Percentiles rank a stretch among this genome's conserved stretches.
phyloP scores from a whole-genome alignment of 2,113 vertebrate species.

The Sterna hirundo region DNA sequence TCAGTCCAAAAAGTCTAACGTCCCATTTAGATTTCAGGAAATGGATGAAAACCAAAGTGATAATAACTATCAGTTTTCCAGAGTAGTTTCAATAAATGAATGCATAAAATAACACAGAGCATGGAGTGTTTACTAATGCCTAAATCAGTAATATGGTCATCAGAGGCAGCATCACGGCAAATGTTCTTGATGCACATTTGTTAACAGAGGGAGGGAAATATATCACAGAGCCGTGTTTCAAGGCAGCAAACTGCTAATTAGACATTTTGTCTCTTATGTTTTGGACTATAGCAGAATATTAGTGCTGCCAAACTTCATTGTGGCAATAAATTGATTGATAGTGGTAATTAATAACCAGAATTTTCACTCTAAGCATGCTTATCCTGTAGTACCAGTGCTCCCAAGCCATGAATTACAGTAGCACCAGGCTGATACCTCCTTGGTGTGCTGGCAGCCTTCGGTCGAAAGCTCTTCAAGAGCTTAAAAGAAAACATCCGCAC shows the following conservation, averaged over 20 bases:
- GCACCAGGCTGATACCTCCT: not conserved
- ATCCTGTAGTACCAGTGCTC: not conserved
- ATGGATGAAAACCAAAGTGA: not conserved
- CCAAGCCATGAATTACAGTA: not conserved
- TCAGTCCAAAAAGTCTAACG: not conserved
- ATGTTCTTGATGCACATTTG: not conserved
- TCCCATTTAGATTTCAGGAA: not conserved
- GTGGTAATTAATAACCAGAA: not conserved
- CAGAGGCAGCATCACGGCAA: not conserved
- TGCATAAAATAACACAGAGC: not conserved
- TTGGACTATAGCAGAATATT: not conserved
- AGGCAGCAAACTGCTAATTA: not conserved
- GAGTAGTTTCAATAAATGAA: not conserved
- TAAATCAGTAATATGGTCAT: not conserved
- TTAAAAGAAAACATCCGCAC: not conserved
- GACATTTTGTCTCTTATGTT: not conserved
- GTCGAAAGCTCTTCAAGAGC: not conserved
- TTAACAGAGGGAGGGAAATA: not conserved
- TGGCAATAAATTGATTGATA: not conserved
- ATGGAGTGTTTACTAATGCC: not conserved
- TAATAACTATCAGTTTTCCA: not conserved
- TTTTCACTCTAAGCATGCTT: not conserved
- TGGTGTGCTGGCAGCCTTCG: not conserved
- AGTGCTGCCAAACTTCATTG: not conserved
- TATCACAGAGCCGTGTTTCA: not conserved